Percentiles rank a stretch among this genome's conserved stretches.
Conservation (phyloP, 2,113 vertebrate genomes). For the Rattus norvegicus region GRCr8 NC_086019.1:23347001-23347500, state of each 20-base stretch:
- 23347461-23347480: not conserved
- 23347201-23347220: not conserved
- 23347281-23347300: not conserved
- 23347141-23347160: not conserved
- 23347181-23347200: not conserved
- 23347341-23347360: not conserved
- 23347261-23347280: not conserved
- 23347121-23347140: not conserved
- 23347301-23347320: not conserved
- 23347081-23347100: not conserved
- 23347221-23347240: not conserved
- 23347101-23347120: not conserved
- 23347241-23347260: not conserved
- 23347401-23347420: not conserved
- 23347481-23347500: not conserved
- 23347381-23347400: not conserved
- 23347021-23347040: not conserved
- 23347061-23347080: slow-evolving; percentile 12
- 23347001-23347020: not conserved
- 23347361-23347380: not conserved
- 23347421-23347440: not conserved
- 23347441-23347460: not conserved
- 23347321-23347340: not conserved
- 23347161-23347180: not conserved
- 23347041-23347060: not conserved